These are phyloP conservation scores for Tupaia chinensis DNA, from an alignment of 2,113 vertebrate species.

Conservation along the genomic window DNA sequence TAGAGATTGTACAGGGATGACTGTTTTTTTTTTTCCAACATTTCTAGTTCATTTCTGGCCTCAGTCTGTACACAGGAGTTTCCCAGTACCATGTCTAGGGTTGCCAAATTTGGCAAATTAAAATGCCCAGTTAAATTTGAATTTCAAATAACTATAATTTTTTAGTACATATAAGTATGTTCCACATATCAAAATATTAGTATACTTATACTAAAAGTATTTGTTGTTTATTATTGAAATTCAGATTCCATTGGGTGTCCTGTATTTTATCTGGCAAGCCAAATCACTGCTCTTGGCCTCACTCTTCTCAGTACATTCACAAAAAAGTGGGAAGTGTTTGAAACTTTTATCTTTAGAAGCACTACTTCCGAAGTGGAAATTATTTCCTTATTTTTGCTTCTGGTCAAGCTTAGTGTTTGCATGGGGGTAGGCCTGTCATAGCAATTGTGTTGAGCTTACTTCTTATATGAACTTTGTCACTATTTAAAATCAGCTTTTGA, in stretches of 20 bases:
- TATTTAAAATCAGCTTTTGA: slow-evolving; percentile 15
- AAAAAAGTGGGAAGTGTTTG: background rate
- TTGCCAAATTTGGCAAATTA: background rate
- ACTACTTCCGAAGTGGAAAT: background rate
- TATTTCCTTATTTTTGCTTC: background rate
- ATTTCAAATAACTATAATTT: slow-evolving; percentile 8
- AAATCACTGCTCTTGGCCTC: background rate
- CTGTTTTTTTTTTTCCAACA: background rate
- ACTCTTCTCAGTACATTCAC: background rate
- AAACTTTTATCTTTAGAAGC: background rate
- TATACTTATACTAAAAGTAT: background rate
- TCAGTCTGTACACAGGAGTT: background rate
- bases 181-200: background rate
- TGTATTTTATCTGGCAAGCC: background rate
- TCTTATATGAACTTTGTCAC: background rate
- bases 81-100: background rate
- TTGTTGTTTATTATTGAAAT: background rate
- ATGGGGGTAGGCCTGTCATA: background rate
- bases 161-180: background rate
- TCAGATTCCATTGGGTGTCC: background rate
- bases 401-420: background rate
- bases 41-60: background rate
- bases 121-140: slow-evolving; percentile 17
- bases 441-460: background rate
- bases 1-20: background rate